Evolutionary conservation across 2,113 vertebrate genomes (phyloP), one percentile per base, ranked within the genome.

Genomic region (Serilophus lunatus): DNA sequence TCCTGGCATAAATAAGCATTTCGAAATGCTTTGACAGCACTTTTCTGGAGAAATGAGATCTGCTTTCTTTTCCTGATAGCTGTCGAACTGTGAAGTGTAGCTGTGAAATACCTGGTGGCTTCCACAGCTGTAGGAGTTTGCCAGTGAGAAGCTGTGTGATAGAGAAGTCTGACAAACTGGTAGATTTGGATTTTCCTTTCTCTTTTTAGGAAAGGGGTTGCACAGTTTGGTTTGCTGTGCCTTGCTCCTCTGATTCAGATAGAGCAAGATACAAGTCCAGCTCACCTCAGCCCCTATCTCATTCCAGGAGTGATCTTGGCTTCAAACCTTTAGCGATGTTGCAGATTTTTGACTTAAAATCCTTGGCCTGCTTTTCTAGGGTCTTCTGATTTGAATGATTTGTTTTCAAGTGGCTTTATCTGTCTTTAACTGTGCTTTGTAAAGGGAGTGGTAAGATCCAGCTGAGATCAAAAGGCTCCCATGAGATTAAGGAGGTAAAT

Each of bases 401-500:
- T 93, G 60, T 86, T 96, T 93, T 92, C 51, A 29, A 90, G 85
- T 66, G 82, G 42, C 63, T 96, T 95, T 96, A 92, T 94, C 92
- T 94, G 66, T 35, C 94, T 89, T 93, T 81, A 94, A 54, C 54
- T 13, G 44, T 74, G 72, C 61, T 95, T 91, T 95, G 90, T 96
- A 86, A 96, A 94, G 81, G 31, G 82, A 95, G 90, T 33, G 92
- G 54, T 66, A 91, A 88, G 81, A 90, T 71, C 95, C 91, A 91
- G 80, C 95, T 83, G 97, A 93, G 96, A 97, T 97, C 97, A 97
- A 96, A 97, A 86, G 94, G 33, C 51, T 90, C 38, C 65, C 57
- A 78, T 93, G 91, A 93, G 96, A 97, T 96, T 86, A 93, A 92
- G 85, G 71, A 88, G 77, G 92, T 88, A 83, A 94, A 90, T 28